Base-by-base conservation (phyloP, 2,113 vertebrate species). In the Passer montanus region DNA sequence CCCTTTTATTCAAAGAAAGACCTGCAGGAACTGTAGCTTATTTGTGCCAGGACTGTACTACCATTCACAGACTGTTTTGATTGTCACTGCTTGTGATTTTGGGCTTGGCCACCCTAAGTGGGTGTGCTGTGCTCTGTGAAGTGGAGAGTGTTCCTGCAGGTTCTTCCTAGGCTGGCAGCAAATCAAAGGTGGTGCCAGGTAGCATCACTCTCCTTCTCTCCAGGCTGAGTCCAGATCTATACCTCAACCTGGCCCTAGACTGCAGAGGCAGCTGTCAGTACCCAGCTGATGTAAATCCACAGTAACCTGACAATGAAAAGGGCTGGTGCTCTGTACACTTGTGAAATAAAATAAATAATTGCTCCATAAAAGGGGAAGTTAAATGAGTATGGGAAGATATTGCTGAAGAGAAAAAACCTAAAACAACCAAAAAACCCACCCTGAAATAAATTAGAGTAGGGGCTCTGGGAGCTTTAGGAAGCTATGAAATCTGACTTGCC, bases 381-480 rank as follows among this genome's bases (percentile, higher is more conserved):
- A 93, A 90, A 76, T 82, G 50, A 82, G 7, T 64, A 37, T 31
- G 20, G 46, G 20, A 70, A 77, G 58, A 41, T 64, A 67, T 26
- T 79, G 31, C 46, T 73, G 49, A 60, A 80, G 73, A 69, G 15
- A 56, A 67, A 89, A 87, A 91, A 17, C 0, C 6, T 28, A 47
- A 90, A 85, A 12, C 55, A 81, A 89, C 79, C 33, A 88, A 73
- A 88, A 80, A 52, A 66, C 33, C 11, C 4, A 10, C 17, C 2
- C 55, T 73, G 88, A 92, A 96, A 80, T 31, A 85, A 91, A 90
- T 95, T 82, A 93, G 46, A 62, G 37, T 10, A 73, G 63, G 63
- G 78, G 33, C 70, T 77, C 55, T 94, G 83, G 70, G 50, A 94
- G 68, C 27, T 92, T 85, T 47, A 62, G 76, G 47, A 55, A 93